These are phyloP conservation scores for Sphaeridia pumilis DNA, from an alignment of 2,888 invertebrate species.

Conservation along the genomic window DNA sequence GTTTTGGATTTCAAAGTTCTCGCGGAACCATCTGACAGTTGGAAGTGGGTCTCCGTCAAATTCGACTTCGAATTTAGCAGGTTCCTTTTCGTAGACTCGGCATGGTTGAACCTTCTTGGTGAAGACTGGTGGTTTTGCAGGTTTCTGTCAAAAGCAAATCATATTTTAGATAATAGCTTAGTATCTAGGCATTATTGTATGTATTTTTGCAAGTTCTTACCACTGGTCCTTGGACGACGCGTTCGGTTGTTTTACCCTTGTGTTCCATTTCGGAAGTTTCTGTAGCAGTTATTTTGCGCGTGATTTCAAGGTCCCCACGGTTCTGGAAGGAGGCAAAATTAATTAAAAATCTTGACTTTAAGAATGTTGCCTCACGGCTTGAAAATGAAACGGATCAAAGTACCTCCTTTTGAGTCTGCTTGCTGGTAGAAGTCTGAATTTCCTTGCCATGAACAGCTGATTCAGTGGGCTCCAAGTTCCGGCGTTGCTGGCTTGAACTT, in stretches of 20 bases:
- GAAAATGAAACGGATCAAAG: not conserved
- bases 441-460: conserved; percentile 14
- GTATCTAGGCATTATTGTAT: too few species aligned
- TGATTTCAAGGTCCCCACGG: conserved; percentile 75
- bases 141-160: conserved; percentile 42
- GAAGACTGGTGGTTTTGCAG: conserved; percentile 78
- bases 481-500: too few species aligned
- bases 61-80: conserved; percentile 82
- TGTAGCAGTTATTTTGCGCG: conserved; percentile 80
- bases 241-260: conserved; percentile 74
- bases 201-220: conserved; percentile 38
- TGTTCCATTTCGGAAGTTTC: conserved; percentile 87
- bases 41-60: conserved; percentile 90
- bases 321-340: conserved; percentile 39
- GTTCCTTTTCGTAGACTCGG: conserved; percentile 76
- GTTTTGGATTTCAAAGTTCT: conserved; percentile 86
- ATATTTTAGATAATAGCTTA: too few species aligned
- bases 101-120: conserved; percentile 94
- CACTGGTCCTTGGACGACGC: conserved; percentile 69
- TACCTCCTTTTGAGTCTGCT: conserved; percentile 74
- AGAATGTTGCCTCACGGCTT: not conserved
- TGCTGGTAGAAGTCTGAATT: conserved; percentile 44
- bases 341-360: too few species aligned
- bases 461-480: conserved; percentile 12
- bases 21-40: conserved; percentile 86